Evolutionary conservation across 2,113 vertebrate species (phyloP), one percentile per base, ranked within the genome.

Genomic region (Spea bombifrons): DNA sequence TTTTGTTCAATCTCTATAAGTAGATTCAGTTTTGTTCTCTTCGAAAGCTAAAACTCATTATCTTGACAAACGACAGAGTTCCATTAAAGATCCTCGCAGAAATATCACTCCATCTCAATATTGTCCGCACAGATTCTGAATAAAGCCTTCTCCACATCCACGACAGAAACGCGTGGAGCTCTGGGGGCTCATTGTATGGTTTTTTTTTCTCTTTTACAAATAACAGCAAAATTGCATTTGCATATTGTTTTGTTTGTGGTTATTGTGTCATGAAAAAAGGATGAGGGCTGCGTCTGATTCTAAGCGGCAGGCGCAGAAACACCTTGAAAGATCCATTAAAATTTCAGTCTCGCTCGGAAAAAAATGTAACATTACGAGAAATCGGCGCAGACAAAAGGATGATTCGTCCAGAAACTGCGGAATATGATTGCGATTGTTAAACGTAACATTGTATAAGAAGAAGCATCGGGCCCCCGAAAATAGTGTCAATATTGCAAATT

Each of bases 321-420:
- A 75, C 48, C 61, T 52, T 75, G 63, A 75, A 66, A 66, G 50
- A 44, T 66, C 66, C 73, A 75, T 52, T 8, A 46, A 61, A 30
- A 30, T 30, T 1, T 30, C 30, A 30, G 30, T 30, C 30, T 30
- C 30, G 30, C 30, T 30, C 30, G 30, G 30, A 30, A 30, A 30
- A 57, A 72, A 71, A 30, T 30, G 30, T 30, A 30, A n/a, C n/a
- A n/a, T n/a, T n/a, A n/a, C n/a, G n/a, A n/a, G n/a, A n/a, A n/a
- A 13, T 8, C 10, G 12, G 10, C 4, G 3, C 30, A 48, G 64
- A 15, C 74, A 44, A 8, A 67, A 13, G 68, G 9, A 13, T 5
- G 8, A 9, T 47, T 13, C 46, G 66, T 3, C 2, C 43, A 67
- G 66, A 47, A 59, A 46, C 13, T 15, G 5, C 5, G 46, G 15